Conservation (phyloP, 2,113 vertebrate genomes). For the Prunella fulvescens region DNA sequence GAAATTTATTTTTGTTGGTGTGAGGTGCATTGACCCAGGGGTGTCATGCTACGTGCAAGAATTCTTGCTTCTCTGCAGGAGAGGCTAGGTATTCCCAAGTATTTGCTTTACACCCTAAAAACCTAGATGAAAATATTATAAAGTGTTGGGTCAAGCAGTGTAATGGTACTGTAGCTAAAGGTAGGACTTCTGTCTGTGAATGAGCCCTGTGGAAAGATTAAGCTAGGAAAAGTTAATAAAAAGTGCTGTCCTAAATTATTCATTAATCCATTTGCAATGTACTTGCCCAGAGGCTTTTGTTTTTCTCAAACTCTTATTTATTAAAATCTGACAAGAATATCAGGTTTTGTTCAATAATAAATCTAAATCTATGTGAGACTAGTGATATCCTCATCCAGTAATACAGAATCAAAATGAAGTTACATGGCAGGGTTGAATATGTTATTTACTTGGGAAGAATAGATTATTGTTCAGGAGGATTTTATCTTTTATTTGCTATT, state of each 20-base stretch:
- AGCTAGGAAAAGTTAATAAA: slow-evolving; percentile 43
- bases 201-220: slow-evolving; percentile 3
- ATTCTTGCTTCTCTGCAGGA: background rate
- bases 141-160: background rate
- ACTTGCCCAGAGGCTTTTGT: slow-evolving; percentile 44
- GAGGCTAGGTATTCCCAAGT: background rate
- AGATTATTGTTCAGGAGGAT: slow-evolving; percentile 29
- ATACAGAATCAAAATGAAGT: slow-evolving; percentile 44
- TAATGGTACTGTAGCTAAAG: background rate
- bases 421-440: background rate
- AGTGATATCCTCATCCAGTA: slow-evolving; percentile 18
- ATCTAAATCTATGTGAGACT: background rate
- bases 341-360: slow-evolving; percentile 37
- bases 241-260: slow-evolving; percentile 45
- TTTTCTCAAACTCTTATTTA: slow-evolving; percentile 58
- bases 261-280: slow-evolving; percentile 31
- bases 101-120: background rate
- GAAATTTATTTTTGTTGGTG: background rate
- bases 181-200: background rate
- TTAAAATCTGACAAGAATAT: slow-evolving; percentile 62
- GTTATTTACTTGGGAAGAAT: slow-evolving; percentile 39
- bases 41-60: accelerated
- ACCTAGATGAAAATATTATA: background rate
- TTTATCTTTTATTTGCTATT: slow-evolving; percentile 21
- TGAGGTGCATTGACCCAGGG: accelerated